phyloP scores from a whole-genome alignment of 2,888 invertebrate genomes.

The Camponotus fellah region DNA sequence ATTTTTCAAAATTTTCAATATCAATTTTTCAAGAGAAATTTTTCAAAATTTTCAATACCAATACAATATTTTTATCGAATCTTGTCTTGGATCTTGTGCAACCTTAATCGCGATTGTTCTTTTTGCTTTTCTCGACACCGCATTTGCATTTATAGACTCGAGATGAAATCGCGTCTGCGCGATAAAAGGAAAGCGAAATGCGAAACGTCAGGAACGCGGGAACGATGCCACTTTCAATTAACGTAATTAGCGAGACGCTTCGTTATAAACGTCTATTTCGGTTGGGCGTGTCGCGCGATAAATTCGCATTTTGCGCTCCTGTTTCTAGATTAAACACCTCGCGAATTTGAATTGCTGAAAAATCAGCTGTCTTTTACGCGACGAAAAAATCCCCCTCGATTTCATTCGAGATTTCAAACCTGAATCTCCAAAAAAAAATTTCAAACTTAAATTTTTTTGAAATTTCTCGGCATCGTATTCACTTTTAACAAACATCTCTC shows the following conservation, averaged over 20 bases:
- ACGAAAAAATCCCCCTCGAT: background rate
- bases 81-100: too few relatives aligned
- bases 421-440: background rate
- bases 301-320: background rate
- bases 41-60: too few relatives aligned
- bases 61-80: too few relatives aligned
- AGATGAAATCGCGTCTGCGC: constrained; percentile 5
- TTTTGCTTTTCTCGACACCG: constrained; percentile 39
- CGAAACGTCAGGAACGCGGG: constrained; percentile 12
- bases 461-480: background rate
- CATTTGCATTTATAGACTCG: constrained; percentile 58
- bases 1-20: too few relatives aligned
- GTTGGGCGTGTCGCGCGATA: background rate
- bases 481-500: background rate
- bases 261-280: constrained; percentile 32
- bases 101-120: constrained; percentile 56
- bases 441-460: too few relatives aligned
- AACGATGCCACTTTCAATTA: constrained; percentile 32
- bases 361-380: background rate
- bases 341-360: background rate
- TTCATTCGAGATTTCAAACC: too few relatives aligned
- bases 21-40: too few relatives aligned
- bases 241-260: constrained; percentile 24
- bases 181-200: too few relatives aligned
- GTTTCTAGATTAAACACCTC: background rate